A percentile compares a stretch with the other conserved stretches of the same genome.
These are phyloP conservation scores for Pandion haliaetus DNA, from an alignment of 2,113 vertebrate species.

Conservation along the genomic window DNA sequence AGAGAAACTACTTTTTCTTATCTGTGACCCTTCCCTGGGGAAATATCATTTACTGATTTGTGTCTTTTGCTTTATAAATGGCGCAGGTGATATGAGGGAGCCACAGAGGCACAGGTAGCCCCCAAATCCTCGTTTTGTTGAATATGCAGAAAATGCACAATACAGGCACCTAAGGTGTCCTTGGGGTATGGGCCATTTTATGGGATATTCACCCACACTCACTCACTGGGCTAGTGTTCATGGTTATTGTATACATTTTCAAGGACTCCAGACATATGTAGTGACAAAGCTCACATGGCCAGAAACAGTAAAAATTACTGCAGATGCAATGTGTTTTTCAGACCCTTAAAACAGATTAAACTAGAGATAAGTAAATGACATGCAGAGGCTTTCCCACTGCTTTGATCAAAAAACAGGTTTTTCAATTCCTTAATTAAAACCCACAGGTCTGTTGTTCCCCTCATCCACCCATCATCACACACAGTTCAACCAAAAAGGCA, in stretches of 20 bases:
- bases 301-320: background rate
- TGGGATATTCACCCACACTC: background rate
- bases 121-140: background rate
- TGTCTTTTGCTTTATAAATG: background rate
- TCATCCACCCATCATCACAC: background rate
- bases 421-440: background rate
- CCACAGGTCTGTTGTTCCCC: background rate
- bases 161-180: background rate
- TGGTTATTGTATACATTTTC: background rate
- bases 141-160: background rate
- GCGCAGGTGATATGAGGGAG: background rate
- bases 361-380: constrained; percentile 7
- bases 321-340: background rate
- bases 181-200: background rate
- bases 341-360: background rate
- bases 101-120: background rate
- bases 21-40: background rate
- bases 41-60: background rate
- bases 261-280: background rate
- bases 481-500: background rate
- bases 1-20: background rate
- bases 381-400: background rate
- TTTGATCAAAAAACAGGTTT: background rate
- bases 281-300: background rate
- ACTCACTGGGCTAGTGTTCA: background rate